Evolutionary conservation across 92 coral and sea anemone genomes (phyloP), one percentile per base, ranked within the genome.

Genomic region (Zoanthus sansibaricus): DNA sequence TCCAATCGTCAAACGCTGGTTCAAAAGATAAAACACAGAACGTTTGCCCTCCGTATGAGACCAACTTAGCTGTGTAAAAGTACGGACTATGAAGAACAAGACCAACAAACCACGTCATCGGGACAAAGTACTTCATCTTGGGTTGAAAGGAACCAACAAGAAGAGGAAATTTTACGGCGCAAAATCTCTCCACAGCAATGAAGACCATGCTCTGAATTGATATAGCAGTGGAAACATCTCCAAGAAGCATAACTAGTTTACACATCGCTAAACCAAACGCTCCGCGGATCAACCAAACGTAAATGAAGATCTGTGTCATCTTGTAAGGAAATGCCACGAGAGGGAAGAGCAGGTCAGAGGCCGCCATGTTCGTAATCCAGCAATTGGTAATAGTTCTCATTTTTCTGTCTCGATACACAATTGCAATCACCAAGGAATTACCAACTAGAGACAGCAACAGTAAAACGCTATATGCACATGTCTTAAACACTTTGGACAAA

Each of bases 331-430:
- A 79, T 1, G 92, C 90, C 31, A 90, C 20, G 77, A 90, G 72
- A 17, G 92, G 92, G 17, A 90, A 79, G 52, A 90, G 55, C 55
- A 90, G 86, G 66, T 90, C 92, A 11, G 92, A 90, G 46, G 77
- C 86, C 25, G 90, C 89, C 92, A 90, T 90, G 71, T 90, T 90
- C 61, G 87, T 82, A 67, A 90, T 90, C 68, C 87, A 87, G 87
- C 73, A 80, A 83, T 90, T 90, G 12, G 92, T 78, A 4, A 88
- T 67, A 31, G 87, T 86, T 85, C 92, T 78, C 89, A 90, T 86
- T 30, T 88, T 88, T 13, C 76, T 83, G 83, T 90, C 83, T 68
- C 86, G 71, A 73, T 72, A 80, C 25, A 90, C 87, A 31, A 86
- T 67, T 15, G 88, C 85, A 47, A 90, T 86, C 17, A 90, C 78